phyloP scores from a whole-genome alignment of 2,888 invertebrate genomes.

The Meghimatium bilineatum region DNA sequence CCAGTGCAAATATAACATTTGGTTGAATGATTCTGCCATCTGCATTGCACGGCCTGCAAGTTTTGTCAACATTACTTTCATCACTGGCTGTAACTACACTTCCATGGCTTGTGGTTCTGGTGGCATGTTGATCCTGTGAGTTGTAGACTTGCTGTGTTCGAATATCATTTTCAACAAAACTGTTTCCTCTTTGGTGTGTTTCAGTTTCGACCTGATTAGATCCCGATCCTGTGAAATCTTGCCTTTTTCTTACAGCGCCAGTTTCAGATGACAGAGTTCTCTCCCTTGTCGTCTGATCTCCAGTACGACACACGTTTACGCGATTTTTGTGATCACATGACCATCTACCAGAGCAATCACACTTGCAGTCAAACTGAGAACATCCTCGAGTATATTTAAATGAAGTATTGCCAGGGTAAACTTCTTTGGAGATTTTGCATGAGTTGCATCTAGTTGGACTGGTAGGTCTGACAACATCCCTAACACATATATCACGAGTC shows the following conservation, averaged over 20 bases:
- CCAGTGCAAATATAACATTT: conserved; percentile 30
- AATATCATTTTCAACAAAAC: conserved; percentile 19
- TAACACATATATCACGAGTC: conserved; percentile 58
- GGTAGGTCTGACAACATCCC: not conserved
- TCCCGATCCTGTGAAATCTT: not conserved
- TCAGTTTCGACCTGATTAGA: not conserved
- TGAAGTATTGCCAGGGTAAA: conserved; percentile 55
- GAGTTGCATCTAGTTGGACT: conserved; percentile 53
- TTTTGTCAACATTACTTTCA: not conserved
- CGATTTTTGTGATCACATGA: conserved; percentile 51
- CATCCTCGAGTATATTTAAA: conserved; percentile 62
- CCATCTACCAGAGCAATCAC: conserved; percentile 55
- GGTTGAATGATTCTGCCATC: conserved; percentile 29
- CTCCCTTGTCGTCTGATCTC: not conserved
- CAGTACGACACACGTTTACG: conserved; percentile 48
- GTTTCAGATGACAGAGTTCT: not conserved
- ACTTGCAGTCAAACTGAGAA: conserved; percentile 53
- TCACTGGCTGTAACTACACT: not conserved
- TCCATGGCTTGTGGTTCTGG: not conserved
- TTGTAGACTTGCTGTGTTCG: conserved; percentile 3
- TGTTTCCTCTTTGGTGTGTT: conserved; percentile 21
- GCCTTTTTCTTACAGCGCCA: not conserved
- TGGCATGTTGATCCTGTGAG: not conserved
- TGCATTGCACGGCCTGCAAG: conserved; percentile 43
- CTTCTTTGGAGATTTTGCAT: conserved; percentile 59